Base-by-base conservation (phyloP, 2,113 vertebrate species). In the Glareola pratincola region DNA sequence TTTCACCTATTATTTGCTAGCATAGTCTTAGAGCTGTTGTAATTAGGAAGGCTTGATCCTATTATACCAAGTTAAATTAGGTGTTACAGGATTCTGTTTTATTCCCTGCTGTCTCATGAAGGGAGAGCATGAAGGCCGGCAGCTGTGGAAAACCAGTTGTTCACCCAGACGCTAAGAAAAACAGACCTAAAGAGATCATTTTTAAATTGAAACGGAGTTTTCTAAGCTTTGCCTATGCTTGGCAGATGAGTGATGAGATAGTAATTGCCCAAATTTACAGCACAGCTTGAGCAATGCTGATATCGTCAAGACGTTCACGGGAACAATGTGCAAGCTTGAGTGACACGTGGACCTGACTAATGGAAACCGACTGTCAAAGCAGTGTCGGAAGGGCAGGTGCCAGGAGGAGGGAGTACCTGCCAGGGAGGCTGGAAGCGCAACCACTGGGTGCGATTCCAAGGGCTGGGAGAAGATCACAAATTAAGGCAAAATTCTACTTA, bases 31-130 rank as follows among this genome's bases (percentile, higher is more conserved):
- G 37, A 75, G 79, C 19, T 87, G 57, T 8, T 78, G 68, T 43
- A 87, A 89, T 92, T 87, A 89, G 30, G 48, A 94, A 91, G 62
- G 54, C 60, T 78, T 75, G 83, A 94, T 92, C 50, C 43, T 78
- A 87, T 87, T 95, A 89, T 10, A 91, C 34, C 36, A 72, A 68
- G 95, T 92, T 94, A 93, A 92, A 94, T 87, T 78, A 73, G 66
- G 83, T 92, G 91, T 90, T 91, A 69, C 41, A 48, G 57, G 45
- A 91, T 56, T 75, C 50, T 88, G 6, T 75, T 94, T 95, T 85
- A 91, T 76, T 85, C 92, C 84, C 84, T 92, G 50, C 74, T 94
- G 80, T 68, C 77, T 88, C 90, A 69, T 5, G 26, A 94, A 91
- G 62, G 51, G 86, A 82, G 3, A 84, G 68, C 47, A 66, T 21